Base-by-base conservation (phyloP, 2,888 invertebrate genomes). In the Hyles lineata region DNA sequence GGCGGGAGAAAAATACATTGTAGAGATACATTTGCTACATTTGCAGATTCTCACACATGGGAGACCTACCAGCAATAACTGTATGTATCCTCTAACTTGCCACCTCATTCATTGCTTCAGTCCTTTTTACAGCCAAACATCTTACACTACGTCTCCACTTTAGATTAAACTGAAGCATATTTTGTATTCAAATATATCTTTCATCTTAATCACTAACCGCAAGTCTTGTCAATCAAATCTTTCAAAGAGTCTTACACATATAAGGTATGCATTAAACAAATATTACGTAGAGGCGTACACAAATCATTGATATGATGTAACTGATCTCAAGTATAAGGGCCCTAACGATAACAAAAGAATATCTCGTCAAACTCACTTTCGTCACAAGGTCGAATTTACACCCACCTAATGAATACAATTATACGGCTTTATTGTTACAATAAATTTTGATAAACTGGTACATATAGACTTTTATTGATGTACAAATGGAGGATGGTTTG, bases 361-460 rank as follows among this genome's bases (percentile, higher is more conserved):
- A 81, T 84, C 78, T 76, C 75, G 74, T 74, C 78, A 74, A 83
- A 87, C 84, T 89, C 84, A 87, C 89, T 90, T 88, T 89, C 88
- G 79, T 85, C 79, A 80, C 86, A 88, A 90, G 90, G 90, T 84
- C 89, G 76, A 72, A 74, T 76, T 71, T 73, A 84, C 88, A 79
- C 89, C 89, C 86, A 89, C 89, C 75, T 50, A 50, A 74, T 77
- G 75, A 90, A 89, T 87, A 89, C 90, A 86, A 87, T 76, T 50
- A 76, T 80, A 78, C 73, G 74, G 71, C 75, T 82, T 81, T 80
- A 80, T 79, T 77, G 76, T 75, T 69, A 74, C 75, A 78, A 75
- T 76, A 76, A 74, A 77, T 73, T 75, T 75, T 70, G 76, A 80
- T 77, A 77, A 70, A 11, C 60, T 25, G 29, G 17, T 70, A 50